Evolutionary conservation across 2,888 invertebrate genomes (phyloP), one percentile per base, ranked within the genome.

Genomic region (Lathronympha strigana): DNA sequence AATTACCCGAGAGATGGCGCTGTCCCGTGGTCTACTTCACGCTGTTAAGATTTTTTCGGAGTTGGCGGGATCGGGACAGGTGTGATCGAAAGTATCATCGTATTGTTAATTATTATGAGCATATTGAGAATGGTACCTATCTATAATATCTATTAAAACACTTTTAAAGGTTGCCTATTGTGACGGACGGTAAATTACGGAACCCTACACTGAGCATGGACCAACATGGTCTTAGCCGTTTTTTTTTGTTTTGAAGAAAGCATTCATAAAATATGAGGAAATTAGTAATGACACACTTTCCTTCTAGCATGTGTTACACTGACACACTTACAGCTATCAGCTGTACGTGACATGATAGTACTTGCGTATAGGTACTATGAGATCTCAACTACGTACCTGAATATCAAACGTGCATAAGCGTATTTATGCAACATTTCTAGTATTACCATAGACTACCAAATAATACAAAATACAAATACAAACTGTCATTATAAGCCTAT

Each of bases 321-420:
- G 25, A 54, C 40, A 38, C 13, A 55, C 25, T 23, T 40, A 40
- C 25, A 4, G n/a, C n/a, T 55, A 11, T 17, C 15, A 11, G 11
- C 15, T 11, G 25, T 55, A 55, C 55, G 55, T 55, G 55, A 40
- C 54, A 23, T 17, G 9, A 38, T 54, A 40, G 2, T 25, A 11
- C 4, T 11, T 23, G 1, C n/a, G 47, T 49, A 49, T 25, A n/a
- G n/a, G n/a, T n/a, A 15, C 47, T 25, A 15, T 25, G 47, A 49
- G 8, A 45, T 23, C 38, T 38, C 43, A 11, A 19, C 8, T 6
- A 23, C 2, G 9, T 45, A 28, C 28, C 3, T 49, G 25, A 49
- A 28, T 2, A 49, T 28, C 0, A n/a, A 2, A 47, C 5, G 9
- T 54, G n/a, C 23, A 15, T 54, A n/a, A 4, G 31, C 8, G 17